phyloP scores from a whole-genome alignment of 2,113 vertebrate genomes.

The Nesoenas mayeri region DNA sequence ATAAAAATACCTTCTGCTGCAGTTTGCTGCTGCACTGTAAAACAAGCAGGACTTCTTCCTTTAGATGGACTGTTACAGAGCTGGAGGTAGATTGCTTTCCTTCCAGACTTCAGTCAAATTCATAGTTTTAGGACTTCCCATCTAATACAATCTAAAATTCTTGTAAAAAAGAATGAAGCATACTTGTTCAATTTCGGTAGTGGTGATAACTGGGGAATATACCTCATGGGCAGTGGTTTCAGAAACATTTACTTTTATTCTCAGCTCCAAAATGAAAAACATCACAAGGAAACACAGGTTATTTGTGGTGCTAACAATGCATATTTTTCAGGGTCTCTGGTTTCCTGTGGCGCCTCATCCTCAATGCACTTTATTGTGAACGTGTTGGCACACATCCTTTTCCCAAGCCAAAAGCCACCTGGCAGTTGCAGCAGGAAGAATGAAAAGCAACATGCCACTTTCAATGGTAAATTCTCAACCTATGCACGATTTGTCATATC shows the following conservation, averaged over 20 bases:
- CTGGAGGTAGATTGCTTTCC: not conserved
- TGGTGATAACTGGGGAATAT: not conserved
- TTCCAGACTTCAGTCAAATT: not conserved
- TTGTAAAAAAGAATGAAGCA: not conserved
- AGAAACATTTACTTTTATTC: not conserved
- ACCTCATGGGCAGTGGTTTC: not conserved
- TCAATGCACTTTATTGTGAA: not conserved
- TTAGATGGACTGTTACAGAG: not conserved
- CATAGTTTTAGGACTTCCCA: not conserved
- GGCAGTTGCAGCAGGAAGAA: slow-evolving; percentile 34
- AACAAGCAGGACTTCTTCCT: not conserved
- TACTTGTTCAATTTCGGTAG: not conserved
- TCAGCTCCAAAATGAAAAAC: not conserved
- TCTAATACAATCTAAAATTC: not conserved
- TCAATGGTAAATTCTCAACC: not conserved
- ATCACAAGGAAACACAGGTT: not conserved
- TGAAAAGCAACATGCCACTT: not conserved
- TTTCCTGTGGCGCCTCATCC: slow-evolving; percentile 35
- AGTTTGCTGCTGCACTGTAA: not conserved
- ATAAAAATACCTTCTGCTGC: slow-evolving; percentile 33
- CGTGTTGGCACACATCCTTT: slow-evolving; percentile 15
- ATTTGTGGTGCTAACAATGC: slow-evolving; percentile 9
- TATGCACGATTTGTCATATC: not conserved
- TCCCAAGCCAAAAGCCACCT: slow-evolving; percentile 45
- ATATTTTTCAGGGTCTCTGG: slow-evolving; percentile 30